Percentiles rank a stretch among this genome's conserved stretches.
Evolutionary conservation across 1,140 invertebrate species (phyloP).

Genomic region (Penaeus vannamei): DNA sequence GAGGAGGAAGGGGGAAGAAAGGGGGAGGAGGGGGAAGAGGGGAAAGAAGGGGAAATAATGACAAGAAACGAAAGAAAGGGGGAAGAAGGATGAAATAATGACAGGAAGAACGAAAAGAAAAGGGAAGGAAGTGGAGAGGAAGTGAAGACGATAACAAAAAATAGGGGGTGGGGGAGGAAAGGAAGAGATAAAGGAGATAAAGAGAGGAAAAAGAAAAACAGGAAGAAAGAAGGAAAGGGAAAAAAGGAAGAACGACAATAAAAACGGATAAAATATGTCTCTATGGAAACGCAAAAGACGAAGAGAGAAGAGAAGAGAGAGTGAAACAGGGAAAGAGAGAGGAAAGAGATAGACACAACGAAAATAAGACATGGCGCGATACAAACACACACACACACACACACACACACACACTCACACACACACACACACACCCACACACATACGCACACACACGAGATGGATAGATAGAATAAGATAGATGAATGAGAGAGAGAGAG

Average conservation of each 20-base stretch:
- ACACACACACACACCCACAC: background rate
- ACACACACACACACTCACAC: constrained; percentile 15
- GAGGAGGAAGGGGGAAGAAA: too few relatives aligned
- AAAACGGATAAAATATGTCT: too few relatives aligned
- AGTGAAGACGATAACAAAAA: too few relatives aligned
- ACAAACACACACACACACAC: constrained; percentile 5
- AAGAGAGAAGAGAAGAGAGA: background rate
- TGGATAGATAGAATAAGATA: constrained; percentile 17
- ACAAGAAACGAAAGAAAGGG: too few relatives aligned
- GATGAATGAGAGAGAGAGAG: constrained; percentile 43
- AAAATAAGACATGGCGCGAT: too few relatives aligned
- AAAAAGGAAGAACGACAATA: constrained; percentile 23
- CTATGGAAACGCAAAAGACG: background rate
- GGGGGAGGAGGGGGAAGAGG: background rate
- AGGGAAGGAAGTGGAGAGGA: too few relatives aligned
- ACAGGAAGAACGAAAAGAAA: too few relatives aligned
- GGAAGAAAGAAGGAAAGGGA: background rate
- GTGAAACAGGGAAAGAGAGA: background rate
- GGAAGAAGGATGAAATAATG: too few relatives aligned
- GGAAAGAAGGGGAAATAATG: background rate
- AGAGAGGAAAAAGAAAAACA: too few relatives aligned
- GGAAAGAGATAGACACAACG: background rate
- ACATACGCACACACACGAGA: background rate
- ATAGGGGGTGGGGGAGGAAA: too few relatives aligned
- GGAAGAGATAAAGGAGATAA: too few relatives aligned